Percentiles rank a stretch among this genome's conserved stretches.
Evolutionary conservation across 2,888 invertebrate species (phyloP).

Genomic region (Lymantria monacha): DNA sequence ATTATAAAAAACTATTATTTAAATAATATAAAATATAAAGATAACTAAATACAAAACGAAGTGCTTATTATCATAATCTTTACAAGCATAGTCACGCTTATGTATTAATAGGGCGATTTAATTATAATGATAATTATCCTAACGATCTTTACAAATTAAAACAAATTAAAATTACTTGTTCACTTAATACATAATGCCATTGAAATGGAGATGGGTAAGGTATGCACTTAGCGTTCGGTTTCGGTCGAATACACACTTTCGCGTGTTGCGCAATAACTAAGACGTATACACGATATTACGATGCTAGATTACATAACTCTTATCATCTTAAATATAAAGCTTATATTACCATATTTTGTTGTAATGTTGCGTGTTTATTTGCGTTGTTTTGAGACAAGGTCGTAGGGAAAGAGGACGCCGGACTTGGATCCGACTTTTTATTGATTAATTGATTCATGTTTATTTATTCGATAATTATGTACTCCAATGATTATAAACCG

Average conservation of each 20-base stretch:
- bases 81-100: not conserved
- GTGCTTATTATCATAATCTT: not conserved
- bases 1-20: too few relatives aligned
- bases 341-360: slow-evolving; percentile 15
- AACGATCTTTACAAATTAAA: slow-evolving; percentile 7
- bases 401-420: slow-evolving; percentile 44
- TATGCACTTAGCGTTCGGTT: slow-evolving; percentile 36
- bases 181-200: slow-evolving; percentile 35
- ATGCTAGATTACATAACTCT: slow-evolving; percentile 20
- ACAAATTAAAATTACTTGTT: slow-evolving; percentile 6
- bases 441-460: slow-evolving; percentile 31
- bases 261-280: slow-evolving; percentile 48
- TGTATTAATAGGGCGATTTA: not conserved
- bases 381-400: slow-evolving; percentile 43
- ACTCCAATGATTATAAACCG: not conserved
- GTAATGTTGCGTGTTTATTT: not conserved
- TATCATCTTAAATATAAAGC: slow-evolving; percentile 28
- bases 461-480: not conserved
- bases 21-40: too few relatives aligned
- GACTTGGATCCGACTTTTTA: slow-evolving; percentile 33
- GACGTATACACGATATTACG: slow-evolving; percentile 16
- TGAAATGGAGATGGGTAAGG: slow-evolving; percentile 45
- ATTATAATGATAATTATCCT: slow-evolving; percentile 2
- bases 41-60: not conserved
- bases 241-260: slow-evolving; percentile 63